Conservation (phyloP, 2,797 vertebrate genomes). For the Pelodytes ibericus region DNA sequence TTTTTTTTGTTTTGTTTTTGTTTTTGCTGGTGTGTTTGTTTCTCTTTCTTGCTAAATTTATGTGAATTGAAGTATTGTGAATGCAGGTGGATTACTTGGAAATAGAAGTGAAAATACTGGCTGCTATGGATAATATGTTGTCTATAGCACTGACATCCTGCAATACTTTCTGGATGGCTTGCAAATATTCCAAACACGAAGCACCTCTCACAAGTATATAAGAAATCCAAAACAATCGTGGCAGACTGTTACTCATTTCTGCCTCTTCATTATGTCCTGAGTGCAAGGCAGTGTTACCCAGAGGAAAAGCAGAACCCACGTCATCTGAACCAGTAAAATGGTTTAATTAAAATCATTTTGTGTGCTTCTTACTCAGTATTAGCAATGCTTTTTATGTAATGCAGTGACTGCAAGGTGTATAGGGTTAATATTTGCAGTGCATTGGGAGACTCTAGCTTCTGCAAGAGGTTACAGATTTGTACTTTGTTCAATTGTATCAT, state of each 20-base stretch:
- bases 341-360: background rate
- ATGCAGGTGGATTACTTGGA: too few species aligned
- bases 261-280: constrained; percentile 52
- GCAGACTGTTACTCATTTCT: constrained; percentile 53
- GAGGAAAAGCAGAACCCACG: constrained; percentile 48
- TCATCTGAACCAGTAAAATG: constrained; percentile 14
- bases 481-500: background rate
- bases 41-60: constrained; percentile 12
- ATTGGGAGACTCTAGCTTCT: background rate
- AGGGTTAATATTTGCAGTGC: constrained; percentile 52
- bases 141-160: constrained; percentile 57
- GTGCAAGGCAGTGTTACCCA: constrained; percentile 47
- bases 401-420: constrained; percentile 33
- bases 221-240: constrained; percentile 45
- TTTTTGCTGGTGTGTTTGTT: background rate
- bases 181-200: constrained; percentile 56
- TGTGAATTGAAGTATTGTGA: constrained; percentile 11
- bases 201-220: constrained; percentile 61
- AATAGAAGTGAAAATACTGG: background rate
- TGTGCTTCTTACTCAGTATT: constrained; percentile 40
- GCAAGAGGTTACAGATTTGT: background rate
- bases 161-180: constrained; percentile 70
- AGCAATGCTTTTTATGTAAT: constrained; percentile 43
- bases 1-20: background rate
- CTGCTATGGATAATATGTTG: constrained; percentile 44